Percentiles rank a stretch among this genome's conserved stretches.
Evolutionary conservation across 2,888 invertebrate genomes (phyloP).

Genomic region (Pristionchus entomophagus): DNA sequence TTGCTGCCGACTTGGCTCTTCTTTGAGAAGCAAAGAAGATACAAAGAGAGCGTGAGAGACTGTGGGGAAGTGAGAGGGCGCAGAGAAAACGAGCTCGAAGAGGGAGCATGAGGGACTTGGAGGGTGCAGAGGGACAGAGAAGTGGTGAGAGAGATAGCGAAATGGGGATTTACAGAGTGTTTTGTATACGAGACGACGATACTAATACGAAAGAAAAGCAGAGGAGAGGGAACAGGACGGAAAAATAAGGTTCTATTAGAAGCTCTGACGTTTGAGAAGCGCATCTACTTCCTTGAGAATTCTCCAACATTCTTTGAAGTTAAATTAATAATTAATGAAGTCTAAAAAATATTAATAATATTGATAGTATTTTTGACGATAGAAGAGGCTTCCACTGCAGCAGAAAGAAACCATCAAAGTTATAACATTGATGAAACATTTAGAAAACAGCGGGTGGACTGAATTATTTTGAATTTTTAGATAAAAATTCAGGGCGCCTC

Average conservation of each 20-base stretch:
- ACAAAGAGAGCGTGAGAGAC: neutral
- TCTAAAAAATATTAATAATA: too few species aligned
- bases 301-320: too few species aligned
- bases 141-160: neutral
- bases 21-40: conserved; percentile 20
- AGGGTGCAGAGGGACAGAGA: too few species aligned
- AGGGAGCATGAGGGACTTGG: neutral
- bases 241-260: too few species aligned
- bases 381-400: too few species aligned
- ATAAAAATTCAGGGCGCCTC: neutral
- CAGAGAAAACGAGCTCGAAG: neutral
- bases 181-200: neutral
- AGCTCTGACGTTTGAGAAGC: too few species aligned
- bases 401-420: too few species aligned
- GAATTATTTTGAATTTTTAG: neutral
- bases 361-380: too few species aligned
- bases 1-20: conserved; percentile 18
- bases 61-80: neutral
- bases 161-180: neutral
- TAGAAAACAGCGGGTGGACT: neutral
- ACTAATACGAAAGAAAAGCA: neutral
- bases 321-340: too few species aligned
- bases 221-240: too few species aligned
- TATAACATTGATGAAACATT: neutral
- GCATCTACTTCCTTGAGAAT: too few species aligned